These are phyloP conservation scores for Subanguina moxae DNA, from an alignment of 1,140 invertebrate genomes.

Conservation along the genomic window DNA sequence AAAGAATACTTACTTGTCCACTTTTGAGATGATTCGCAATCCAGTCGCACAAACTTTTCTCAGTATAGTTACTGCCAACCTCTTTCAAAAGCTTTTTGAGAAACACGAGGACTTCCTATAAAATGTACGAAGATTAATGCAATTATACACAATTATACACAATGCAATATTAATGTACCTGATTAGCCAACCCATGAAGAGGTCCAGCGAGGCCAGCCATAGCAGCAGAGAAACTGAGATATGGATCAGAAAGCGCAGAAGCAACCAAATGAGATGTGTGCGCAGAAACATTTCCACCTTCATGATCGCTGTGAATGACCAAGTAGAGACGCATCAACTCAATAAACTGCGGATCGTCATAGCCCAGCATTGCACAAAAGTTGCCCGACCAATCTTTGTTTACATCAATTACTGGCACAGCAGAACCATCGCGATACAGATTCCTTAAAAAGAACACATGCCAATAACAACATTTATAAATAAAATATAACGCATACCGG, in stretches of 20 bases:
- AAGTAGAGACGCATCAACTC: conserved; percentile 90
- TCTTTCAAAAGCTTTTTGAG: conserved; percentile 74
- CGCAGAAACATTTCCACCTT: conserved; percentile 83
- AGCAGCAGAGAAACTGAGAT: conserved; percentile 85
- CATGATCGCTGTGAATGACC: conserved; percentile 75
- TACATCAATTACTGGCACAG: conserved; percentile 80
- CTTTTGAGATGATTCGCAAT: conserved; percentile 89
- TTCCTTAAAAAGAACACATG: conserved; percentile 64
- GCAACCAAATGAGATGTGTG: conserved; percentile 90
- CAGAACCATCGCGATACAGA: conserved; percentile 77
- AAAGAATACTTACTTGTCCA: conserved; percentile 63
- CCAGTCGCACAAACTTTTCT: conserved; percentile 83
- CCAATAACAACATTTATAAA: too few relatives aligned
- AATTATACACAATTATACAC: neutral
- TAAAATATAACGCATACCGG: conserved; percentile 26
- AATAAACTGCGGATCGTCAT: conserved; percentile 77
- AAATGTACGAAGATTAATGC: conserved; percentile 1
- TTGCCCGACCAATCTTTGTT: conserved; percentile 89
- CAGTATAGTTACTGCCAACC: conserved; percentile 72
- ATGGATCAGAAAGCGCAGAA: conserved; percentile 84
- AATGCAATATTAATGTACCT: conserved; percentile 62
- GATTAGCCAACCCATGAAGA: conserved; percentile 89
- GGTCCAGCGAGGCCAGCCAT: conserved; percentile 91
- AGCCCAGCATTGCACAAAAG: conserved; percentile 86
- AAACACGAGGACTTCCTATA: conserved; percentile 76